Evolutionary conservation across 2,113 vertebrate species (phyloP).

Genomic region (Platichthys flesus): DNA sequence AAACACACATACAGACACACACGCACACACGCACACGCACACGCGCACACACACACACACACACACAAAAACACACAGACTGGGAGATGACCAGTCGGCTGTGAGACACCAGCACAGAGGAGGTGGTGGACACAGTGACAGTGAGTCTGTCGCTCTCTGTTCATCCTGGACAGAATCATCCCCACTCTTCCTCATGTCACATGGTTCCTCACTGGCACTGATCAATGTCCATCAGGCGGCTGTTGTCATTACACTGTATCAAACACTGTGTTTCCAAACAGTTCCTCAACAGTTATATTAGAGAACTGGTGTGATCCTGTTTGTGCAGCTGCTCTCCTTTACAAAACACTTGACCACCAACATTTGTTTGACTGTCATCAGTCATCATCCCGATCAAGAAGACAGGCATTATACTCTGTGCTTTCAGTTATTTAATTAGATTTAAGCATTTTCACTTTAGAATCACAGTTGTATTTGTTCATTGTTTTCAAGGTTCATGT

Average conservation of each 20-base stretch:
- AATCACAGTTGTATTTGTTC: background rate
- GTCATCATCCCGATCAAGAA: background rate
- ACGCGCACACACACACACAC: constrained; percentile 5
- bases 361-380: background rate
- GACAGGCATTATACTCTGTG: too few relatives aligned
- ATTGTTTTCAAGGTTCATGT: background rate
- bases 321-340: background rate
- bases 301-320: background rate
- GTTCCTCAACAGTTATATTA: background rate
- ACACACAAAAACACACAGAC: background rate
- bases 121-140: background rate
- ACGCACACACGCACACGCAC: too few relatives aligned
- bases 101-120: background rate
- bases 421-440: too few relatives aligned
- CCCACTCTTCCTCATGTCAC: background rate
- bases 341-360: background rate
- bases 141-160: background rate
- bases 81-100: background rate
- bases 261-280: background rate
- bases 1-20: background rate
- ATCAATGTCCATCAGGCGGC: background rate
- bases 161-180: background rate
- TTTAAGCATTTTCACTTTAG: too few relatives aligned
- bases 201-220: background rate
- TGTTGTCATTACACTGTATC: background rate